A percentile compares a stretch with the other conserved stretches of the same genome.
Evolutionary conservation across 2,113 vertebrate species (phyloP).

Genomic region (Sylvietta virens): DNA sequence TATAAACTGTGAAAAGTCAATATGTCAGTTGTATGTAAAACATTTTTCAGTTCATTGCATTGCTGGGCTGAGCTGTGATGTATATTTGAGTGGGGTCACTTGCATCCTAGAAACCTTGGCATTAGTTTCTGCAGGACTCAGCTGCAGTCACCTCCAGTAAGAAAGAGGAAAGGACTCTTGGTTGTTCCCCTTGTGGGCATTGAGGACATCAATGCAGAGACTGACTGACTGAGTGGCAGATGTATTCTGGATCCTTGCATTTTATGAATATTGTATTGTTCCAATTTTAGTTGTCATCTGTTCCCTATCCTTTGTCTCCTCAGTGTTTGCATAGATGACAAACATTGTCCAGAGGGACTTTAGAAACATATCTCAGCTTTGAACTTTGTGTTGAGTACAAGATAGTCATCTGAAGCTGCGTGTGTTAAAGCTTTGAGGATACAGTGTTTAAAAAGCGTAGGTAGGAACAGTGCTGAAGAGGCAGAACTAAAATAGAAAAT

Average conservation of each 20-base stretch:
- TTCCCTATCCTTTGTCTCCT: neutral
- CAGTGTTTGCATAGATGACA: neutral
- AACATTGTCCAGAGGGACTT: neutral
- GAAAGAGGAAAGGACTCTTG: neutral
- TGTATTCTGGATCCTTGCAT: neutral
- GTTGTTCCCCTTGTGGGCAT: neutral
- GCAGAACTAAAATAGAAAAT: neutral
- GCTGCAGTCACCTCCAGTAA: neutral
- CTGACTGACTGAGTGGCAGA: neutral
- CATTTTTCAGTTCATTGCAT: neutral
- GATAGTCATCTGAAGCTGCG: neutral
- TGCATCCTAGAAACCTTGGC: neutral
- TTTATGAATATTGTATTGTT: neutral
- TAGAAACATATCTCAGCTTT: neutral
- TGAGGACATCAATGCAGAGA: neutral
- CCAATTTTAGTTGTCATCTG: neutral
- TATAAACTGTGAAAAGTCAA: neutral
- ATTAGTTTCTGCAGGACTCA: neutral
- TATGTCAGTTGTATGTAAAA: neutral
- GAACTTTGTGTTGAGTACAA: neutral
- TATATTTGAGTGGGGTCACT: neutral
- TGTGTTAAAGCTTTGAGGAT: neutral
- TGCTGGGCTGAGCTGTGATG: neutral
- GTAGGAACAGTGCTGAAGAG: neutral
- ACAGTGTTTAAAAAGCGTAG: neutral